These are phyloP conservation scores for Sphenodon punctatus DNA, from an alignment of 2,797 vertebrate species.

Conservation along the genomic window DNA sequence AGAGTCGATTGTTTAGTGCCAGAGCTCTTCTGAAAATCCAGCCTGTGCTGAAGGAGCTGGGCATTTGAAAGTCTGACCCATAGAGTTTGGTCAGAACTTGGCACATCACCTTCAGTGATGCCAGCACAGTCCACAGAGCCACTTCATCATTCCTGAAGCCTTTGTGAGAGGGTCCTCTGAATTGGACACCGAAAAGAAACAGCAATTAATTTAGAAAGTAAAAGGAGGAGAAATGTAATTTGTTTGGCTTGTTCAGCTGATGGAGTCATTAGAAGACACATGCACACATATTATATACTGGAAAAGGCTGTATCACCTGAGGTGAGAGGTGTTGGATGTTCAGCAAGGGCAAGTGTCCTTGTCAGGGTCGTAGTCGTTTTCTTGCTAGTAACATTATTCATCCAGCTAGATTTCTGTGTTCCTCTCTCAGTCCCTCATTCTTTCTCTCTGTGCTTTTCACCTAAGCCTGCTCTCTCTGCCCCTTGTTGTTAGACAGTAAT, in stretches of 20 bases:
- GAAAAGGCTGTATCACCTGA: background rate
- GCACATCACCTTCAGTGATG: background rate
- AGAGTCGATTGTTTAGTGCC: too few relatives aligned
- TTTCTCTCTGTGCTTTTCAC: slow-evolving; percentile 2
- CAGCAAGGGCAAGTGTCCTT: background rate
- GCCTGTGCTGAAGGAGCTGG: too few relatives aligned
- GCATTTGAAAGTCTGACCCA: too few relatives aligned
- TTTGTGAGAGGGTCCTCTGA: slow-evolving; percentile 18
- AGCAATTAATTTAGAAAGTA: slow-evolving; percentile 59
- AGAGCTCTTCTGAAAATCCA: background rate
- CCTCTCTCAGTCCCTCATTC: background rate
- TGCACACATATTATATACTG: slow-evolving; percentile 5
- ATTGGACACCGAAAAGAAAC: slow-evolving; percentile 3
- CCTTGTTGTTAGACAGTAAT: background rate
- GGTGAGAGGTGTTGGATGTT: background rate
- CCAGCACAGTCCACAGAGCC: background rate
- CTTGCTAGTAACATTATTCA: background rate
- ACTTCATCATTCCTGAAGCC: background rate
- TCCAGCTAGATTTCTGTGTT: too few relatives aligned
- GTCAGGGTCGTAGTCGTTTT: background rate
- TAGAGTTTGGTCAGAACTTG: background rate
- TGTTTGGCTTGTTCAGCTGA: slow-evolving; percentile 48
- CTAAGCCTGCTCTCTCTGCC: background rate
- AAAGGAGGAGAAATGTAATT: slow-evolving; percentile 65
- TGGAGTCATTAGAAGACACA: slow-evolving; percentile 42